Base-by-base conservation (phyloP, 2,888 invertebrate genomes). In the Parnassius apollo region DNA sequence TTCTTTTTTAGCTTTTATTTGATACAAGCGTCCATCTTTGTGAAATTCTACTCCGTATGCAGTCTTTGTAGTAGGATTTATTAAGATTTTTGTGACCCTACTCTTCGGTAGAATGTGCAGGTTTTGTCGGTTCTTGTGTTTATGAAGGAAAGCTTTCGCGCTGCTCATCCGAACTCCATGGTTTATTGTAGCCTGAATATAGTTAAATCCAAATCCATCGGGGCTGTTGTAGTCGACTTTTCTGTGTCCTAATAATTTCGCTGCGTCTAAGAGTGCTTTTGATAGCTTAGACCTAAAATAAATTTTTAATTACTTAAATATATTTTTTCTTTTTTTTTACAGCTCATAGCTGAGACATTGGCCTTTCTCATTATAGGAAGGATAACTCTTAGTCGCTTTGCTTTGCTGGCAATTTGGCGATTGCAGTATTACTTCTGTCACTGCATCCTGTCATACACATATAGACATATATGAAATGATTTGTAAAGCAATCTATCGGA, bases 161-260 rank as follows among this genome's bases (percentile, higher is more conserved):
- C 93, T 86, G 75, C 93, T 93, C 61, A 78, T 76, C 50, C 95
- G 85, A 2, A 83, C 82, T 0, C 94, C 94, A 18, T 82, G 76
- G 55, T 79, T 78, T 8, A 90, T 84, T 0, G 92, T 94, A 0
- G 86, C 86, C 71, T 90, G 89, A 57, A 89, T 85, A 64, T 83
- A 83, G 69, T 78, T 91, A 71, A 94, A 93, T 25, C 95, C 95
- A 35, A 93, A 94, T 12, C 90, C 84, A 57, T 93, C 90, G 0
- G 93, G 93, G 69, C 94, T 94, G 78, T 96, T 96, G 78, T 96
- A 95, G 77, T 96, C 96, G 4, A 94, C 93, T 69, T 93, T 86
- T 2, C 93, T 92, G 65, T 95, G 92, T 0, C 96, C 96, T 58
- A 93, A 84, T 68, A 94, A 88, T 64, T 91, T 82, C 1, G 93